Evolutionary conservation across 1,140 invertebrate species (phyloP).

Genomic region (Sinonovacula constricta): DNA sequence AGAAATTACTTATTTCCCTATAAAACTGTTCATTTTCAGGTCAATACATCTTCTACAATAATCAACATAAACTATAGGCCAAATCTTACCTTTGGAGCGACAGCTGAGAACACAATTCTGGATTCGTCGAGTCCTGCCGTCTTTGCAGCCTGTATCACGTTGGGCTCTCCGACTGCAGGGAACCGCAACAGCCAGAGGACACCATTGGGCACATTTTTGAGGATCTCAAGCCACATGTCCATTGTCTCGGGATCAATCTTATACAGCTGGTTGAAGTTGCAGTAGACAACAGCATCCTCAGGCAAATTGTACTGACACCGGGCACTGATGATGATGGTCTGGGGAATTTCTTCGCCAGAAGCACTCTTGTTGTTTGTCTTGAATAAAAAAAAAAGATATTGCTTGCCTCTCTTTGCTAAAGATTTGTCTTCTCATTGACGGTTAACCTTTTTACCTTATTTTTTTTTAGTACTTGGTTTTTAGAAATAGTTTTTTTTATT

Average conservation of each 20-base stretch:
- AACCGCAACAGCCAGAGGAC: conserved; percentile 98
- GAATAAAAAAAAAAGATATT: no score
- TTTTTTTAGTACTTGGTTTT: no score
- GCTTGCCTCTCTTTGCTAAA: no score
- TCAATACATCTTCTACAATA: no score
- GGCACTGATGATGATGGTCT: conserved; percentile 95
- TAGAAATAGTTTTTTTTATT: no score
- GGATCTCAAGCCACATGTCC: conserved; percentile 95
- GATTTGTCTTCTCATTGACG: no score
- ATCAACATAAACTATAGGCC: no score
- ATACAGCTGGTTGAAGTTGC: conserved; percentile 99
- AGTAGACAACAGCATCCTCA: conserved; percentile 98
- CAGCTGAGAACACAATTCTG: conserved; percentile 96
- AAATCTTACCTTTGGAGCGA: conserved; percentile 93
- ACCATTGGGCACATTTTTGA: conserved; percentile 93
- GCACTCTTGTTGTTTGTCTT: conserved; percentile 96
- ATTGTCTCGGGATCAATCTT: conserved; percentile 98
- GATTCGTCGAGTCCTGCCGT: conserved; percentile 89
- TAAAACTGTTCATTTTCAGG: no score
- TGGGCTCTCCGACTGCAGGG: conserved; percentile 96
- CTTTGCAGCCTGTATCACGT: conserved; percentile 84
- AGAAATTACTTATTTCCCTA: no score
- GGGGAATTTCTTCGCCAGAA: conserved; percentile 98
- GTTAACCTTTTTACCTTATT: no score
- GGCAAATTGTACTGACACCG: conserved; percentile 97